phyloP scores from a whole-genome alignment of 2,797 vertebrate species.

The Poeciliopsis paucimaculata region DNA sequence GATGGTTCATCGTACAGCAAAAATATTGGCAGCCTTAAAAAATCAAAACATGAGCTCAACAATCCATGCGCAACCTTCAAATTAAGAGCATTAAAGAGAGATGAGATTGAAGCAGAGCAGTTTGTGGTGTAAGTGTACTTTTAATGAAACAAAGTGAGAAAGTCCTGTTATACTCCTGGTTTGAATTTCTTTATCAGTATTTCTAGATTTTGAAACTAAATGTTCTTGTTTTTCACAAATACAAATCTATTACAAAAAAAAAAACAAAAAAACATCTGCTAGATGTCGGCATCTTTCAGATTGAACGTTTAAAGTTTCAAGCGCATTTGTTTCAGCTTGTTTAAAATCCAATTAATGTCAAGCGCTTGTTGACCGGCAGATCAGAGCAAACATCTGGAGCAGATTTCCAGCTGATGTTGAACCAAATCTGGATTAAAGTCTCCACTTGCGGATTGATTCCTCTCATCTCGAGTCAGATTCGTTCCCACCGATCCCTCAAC shows the following conservation, averaged over 20 bases:
- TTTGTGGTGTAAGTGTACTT: not conserved
- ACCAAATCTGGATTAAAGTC: constrained; percentile 38
- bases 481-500: constrained; percentile 2
- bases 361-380: constrained; percentile 18
- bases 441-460: constrained; percentile 8
- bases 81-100: not conserved
- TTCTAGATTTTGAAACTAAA: not conserved
- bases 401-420: constrained; percentile 31
- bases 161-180: not conserved
- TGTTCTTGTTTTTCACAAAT: not conserved
- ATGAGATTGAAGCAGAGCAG: not conserved
- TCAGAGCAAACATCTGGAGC: constrained; percentile 43
- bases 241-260: not conserved
- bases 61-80: constrained; percentile 15
- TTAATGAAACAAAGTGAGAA: not conserved
- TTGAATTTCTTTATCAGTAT: not conserved
- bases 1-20: constrained; percentile 25
- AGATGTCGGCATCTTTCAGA: not conserved
- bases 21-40: constrained; percentile 16
- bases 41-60: constrained; percentile 8
- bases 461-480: not conserved
- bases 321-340: not conserved
- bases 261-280: not conserved
- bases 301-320: not conserved
- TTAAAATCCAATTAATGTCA: not conserved